Base-by-base conservation (phyloP, 2,888 invertebrate species). In the Perizoma flavofasciatum region DNA sequence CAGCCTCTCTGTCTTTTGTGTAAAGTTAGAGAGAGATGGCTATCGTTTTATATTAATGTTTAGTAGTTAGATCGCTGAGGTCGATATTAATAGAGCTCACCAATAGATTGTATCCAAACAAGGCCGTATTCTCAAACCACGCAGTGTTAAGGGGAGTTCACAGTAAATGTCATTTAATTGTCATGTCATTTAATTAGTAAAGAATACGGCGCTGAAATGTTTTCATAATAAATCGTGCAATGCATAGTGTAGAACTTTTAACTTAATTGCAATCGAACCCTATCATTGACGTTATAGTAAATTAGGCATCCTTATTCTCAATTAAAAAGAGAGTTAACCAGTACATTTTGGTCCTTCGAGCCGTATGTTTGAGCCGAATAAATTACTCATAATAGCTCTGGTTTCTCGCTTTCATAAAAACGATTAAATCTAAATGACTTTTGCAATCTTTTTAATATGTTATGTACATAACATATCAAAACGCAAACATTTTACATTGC, bases 181-280 rank as follows among this genome's bases (percentile, higher is more conserved):
- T 22, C 7, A 39, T 9, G 39, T 7, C 10, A 41, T n/a, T 41
- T 10, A 10, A n/a, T 10, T 39, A 4, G 0, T 8, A 9, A 10
- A 10, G 10, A 41, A 41, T 40, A 40, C 9, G 10, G 41, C 10
- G 2, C 10, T 10, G 41, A 41, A 6, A 41, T 5, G 5, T 10
- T 10, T 7, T 22, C 45, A 53, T 45, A 49, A 45, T 50, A 56
- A 39, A 44, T 22, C 22, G 32, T 55, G 48, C 57, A 62, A 55
- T 61, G 50, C 46, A 59, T 51, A 78, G 76, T 78, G 71, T 73
- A 69, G 59, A 57, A 61, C 61, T n/a, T 67, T 66, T 60, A 69
- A 61, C 71, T 40, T 49, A 49, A 59, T 59, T 59, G 59, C 54
- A 41, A 59, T 11, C 45, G 49, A 54, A 54, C 46, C 49, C 8